These are phyloP conservation scores for Acleris sparsana DNA, from an alignment of 2,888 invertebrate genomes.

Conservation along the genomic window DNA sequence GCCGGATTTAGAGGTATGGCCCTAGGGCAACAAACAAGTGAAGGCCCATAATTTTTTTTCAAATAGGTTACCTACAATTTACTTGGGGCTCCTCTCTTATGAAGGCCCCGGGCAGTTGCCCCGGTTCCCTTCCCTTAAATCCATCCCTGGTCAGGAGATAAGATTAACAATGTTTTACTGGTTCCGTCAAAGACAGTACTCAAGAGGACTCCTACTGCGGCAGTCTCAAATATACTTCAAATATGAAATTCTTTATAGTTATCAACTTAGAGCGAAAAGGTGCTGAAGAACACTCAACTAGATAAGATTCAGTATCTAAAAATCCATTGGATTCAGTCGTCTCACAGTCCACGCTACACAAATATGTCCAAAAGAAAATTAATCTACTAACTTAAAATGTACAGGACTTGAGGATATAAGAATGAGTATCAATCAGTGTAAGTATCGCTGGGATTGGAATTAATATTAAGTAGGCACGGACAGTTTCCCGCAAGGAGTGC, in stretches of 20 bases:
- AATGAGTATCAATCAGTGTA: conserved; percentile 36
- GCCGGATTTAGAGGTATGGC: too few relatives aligned
- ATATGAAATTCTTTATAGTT: conserved; percentile 16
- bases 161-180: background rate
- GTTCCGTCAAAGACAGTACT: background rate
- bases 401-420: conserved; percentile 59
- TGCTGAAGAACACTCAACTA: conserved; percentile 49
- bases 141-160: too few relatives aligned
- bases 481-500: too few relatives aligned
- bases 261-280: conserved; percentile 36
- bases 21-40: too few relatives aligned
- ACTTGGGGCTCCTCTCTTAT: too few relatives aligned
- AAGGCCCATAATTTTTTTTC: too few relatives aligned
- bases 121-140: too few relatives aligned
- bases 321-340: conserved; percentile 48
- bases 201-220: conserved; percentile 1
- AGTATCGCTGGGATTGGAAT: too few relatives aligned
- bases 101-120: too few relatives aligned
- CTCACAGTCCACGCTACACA: conserved; percentile 55
- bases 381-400: conserved; percentile 61
- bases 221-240: conserved; percentile 23
- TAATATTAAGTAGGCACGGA: too few relatives aligned
- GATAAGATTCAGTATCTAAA: conserved; percentile 51
- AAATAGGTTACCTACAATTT: too few relatives aligned
- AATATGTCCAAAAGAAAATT: conserved; percentile 66